Percentiles rank a stretch among this genome's conserved stretches.
phyloP scores from a whole-genome alignment of 2,888 invertebrate genomes.

The Lochmaea crataegi region DNA sequence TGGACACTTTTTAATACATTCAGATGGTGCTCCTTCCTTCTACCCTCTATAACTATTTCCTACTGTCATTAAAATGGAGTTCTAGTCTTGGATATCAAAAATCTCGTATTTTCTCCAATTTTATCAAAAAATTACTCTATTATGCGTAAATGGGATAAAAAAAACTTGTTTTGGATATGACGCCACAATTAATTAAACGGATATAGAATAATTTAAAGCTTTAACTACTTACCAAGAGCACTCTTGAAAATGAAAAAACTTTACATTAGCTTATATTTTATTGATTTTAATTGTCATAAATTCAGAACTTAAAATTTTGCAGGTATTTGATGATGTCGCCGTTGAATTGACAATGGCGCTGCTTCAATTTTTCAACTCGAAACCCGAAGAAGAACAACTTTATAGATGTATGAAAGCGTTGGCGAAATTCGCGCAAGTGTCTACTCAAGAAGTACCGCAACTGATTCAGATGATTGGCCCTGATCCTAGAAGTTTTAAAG shows the following conservation, averaged over 20 bases:
- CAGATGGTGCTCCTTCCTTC: too few relatives aligned
- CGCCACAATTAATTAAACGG: too few relatives aligned
- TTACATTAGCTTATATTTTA: neutral
- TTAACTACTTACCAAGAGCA: too few relatives aligned
- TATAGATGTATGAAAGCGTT: constrained; percentile 84
- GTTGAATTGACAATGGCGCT: constrained; percentile 92
- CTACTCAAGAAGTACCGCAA: constrained; percentile 86
- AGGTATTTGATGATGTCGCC: constrained; percentile 95
- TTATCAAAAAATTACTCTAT: too few relatives aligned
- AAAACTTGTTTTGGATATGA: too few relatives aligned
- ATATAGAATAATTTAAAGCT: too few relatives aligned
- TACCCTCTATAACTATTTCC: too few relatives aligned
- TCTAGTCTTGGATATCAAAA: too few relatives aligned
- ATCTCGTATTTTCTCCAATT: too few relatives aligned
- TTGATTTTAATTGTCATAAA: neutral
- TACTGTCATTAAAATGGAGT: too few relatives aligned
- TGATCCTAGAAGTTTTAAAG: constrained; percentile 84
- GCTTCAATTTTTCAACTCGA: constrained; percentile 86
- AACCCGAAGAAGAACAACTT: constrained; percentile 86
- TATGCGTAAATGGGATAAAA: too few relatives aligned
- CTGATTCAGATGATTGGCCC: constrained; percentile 93
- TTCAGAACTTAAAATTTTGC: constrained; percentile 46
- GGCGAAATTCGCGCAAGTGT: constrained; percentile 78
- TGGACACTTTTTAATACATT: too few relatives aligned
- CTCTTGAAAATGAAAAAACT: neutral